Percentiles rank a stretch among this genome's conserved stretches.
phyloP scores from a whole-genome alignment of 1,140 invertebrate genomes.

The Physella acuta region DNA sequence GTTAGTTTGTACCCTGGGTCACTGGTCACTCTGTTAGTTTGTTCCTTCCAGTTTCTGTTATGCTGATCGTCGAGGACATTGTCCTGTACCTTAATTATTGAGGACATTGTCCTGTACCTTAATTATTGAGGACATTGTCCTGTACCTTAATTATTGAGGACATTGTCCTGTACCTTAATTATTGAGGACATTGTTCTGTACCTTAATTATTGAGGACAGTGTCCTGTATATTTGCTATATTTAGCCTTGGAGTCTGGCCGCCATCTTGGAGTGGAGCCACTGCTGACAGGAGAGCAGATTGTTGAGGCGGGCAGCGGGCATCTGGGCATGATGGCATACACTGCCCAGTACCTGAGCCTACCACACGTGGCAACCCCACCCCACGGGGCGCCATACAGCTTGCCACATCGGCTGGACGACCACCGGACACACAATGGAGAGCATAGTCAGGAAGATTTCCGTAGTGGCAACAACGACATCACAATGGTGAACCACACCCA shows the following conservation, averaged over 20 bases:
- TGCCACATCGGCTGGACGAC: not conserved
- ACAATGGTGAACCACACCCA: not conserved
- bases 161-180: too few relatives aligned
- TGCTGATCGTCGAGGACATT: too few relatives aligned
- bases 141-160: too few relatives aligned
- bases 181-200: too few relatives aligned
- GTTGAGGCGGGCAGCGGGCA: conserved; percentile 89
- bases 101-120: too few relatives aligned
- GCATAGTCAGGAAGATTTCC: not conserved
- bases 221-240: too few relatives aligned
- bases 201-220: too few relatives aligned
- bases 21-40: too few relatives aligned
- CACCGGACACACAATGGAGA: not conserved
- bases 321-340: conserved; percentile 93
- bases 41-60: too few relatives aligned
- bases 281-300: conserved; percentile 88
- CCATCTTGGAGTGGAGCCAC: conserved; percentile 75
- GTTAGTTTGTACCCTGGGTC: too few relatives aligned
- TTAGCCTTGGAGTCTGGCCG: conserved; percentile 56
- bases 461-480: not conserved
- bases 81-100: too few relatives aligned
- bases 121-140: too few relatives aligned
- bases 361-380: conserved; percentile 1
- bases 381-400: not conserved
- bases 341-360: conserved; percentile 69